Evolutionary conservation across 2,797 vertebrate species (phyloP).

Genomic region (Tamandua tetradactyla): DNA sequence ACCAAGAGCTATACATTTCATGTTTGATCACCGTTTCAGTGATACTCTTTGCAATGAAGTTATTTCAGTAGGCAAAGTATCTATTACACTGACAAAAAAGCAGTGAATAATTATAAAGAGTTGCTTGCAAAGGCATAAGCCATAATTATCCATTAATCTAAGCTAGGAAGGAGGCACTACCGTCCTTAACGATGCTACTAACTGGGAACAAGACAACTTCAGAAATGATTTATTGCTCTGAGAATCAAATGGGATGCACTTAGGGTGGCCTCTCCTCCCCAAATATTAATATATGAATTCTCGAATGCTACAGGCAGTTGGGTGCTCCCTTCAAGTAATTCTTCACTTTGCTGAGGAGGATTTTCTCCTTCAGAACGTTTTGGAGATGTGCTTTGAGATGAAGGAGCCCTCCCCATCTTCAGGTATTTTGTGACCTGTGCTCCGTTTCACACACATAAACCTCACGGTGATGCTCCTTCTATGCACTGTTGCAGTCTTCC

Average conservation of each 20-base stretch:
- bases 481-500: conserved; percentile 84
- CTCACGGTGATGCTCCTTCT: conserved; percentile 88
- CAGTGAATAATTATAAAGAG: not conserved
- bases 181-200: not conserved
- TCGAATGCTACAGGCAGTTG: not conserved
- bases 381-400: conserved; percentile 30
- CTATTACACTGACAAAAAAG: not conserved
- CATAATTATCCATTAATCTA: not conserved
- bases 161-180: not conserved
- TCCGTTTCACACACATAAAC: conserved; percentile 90
- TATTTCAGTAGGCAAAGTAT: not conserved
- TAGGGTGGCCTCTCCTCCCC: rapidly evolving
- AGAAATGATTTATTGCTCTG: not conserved
- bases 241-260: not conserved
- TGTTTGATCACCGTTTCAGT: not conserved
- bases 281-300: not conserved
- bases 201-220: not conserved
- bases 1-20: not conserved
- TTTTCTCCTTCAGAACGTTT: conserved; percentile 38
- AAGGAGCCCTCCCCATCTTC: conserved; percentile 51
- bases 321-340: too few species aligned
- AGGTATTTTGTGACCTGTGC: not conserved
- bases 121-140: not conserved
- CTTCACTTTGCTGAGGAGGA: conserved; percentile 16
- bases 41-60: not conserved